Evolutionary conservation across 1,140 invertebrate genomes (phyloP), one percentile per base, ranked within the genome.

Genomic region (Caerostris extrusa): DNA sequence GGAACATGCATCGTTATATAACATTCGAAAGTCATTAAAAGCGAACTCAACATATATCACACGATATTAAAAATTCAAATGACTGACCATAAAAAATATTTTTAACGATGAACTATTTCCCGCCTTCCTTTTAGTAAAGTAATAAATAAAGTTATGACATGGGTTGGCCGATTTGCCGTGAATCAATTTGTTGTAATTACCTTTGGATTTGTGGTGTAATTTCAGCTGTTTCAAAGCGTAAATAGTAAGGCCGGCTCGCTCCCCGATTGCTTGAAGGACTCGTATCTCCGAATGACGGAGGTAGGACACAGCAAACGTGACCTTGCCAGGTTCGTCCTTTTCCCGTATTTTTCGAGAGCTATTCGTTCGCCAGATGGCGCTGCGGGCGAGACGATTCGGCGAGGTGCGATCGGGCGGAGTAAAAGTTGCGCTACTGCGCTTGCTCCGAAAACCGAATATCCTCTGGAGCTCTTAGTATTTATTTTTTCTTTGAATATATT

Each of bases 231-330:
- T 64, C 61, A 10, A 64, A 14, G 61, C 5, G 14, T 64, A 64
- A 64, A 64, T 71, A 34, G 10, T 5, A 34, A 77, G 71, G 12
- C 71, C 71, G 34, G 34, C 34, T 77, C 50, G 7, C 19, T 77
- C 71, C 4, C 3, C 12, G 34, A 34, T 34, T 34, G 34, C 71
- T 77, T 77, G 71, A 34, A 34, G 34, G 34, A 34, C 71, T 77
- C 8, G 34, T 77, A 12, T 77, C 10, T 50, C 71, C 71, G 71
- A 77, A 77, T 77, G 71, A 77, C 71, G 71, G 71, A 77, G 71
- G 71, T 77, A 77, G 71, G 71, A 77, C 71, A 77, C 50, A 77
- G 34, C 19, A 77, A 77, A 77, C 71, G 71, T 77, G 71, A 77
- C 71, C 71, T 77, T 77, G 71, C 71, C 34, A 77, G 50, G 34